Percentiles rank a stretch among this genome's conserved stretches.
phyloP scores from a whole-genome alignment of 2,888 invertebrate genomes.

The Noctua pronuba region DNA sequence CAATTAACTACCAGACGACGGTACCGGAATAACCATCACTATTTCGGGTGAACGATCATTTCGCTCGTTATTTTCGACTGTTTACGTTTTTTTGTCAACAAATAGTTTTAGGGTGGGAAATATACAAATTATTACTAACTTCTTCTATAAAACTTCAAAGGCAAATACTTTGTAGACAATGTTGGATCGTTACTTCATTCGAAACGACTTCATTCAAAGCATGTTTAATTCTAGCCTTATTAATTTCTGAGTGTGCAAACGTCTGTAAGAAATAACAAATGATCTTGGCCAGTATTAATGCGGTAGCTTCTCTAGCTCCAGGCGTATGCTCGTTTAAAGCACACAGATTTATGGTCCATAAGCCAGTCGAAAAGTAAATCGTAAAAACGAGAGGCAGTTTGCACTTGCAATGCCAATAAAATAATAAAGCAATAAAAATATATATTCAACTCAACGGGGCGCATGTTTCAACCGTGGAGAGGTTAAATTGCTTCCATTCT shows the following conservation, averaged over 20 bases:
- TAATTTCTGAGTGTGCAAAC: slow-evolving; percentile 61
- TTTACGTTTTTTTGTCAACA: slow-evolving; percentile 83
- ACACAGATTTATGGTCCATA: slow-evolving; percentile 80
- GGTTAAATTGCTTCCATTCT: slow-evolving; percentile 80
- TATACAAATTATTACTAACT: slow-evolving; percentile 75
- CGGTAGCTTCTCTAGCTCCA: slow-evolving; percentile 78
- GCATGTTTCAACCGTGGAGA: slow-evolving; percentile 77
- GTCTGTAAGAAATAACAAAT: slow-evolving; percentile 79
- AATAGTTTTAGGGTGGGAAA: slow-evolving; percentile 70
- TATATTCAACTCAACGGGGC: slow-evolving; percentile 79
- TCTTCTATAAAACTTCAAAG: slow-evolving; percentile 76
- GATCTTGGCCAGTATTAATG: slow-evolving; percentile 81
- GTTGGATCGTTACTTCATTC: slow-evolving; percentile 70
- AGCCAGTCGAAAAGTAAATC: slow-evolving; percentile 84
- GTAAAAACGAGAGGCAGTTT: slow-evolving; percentile 85
- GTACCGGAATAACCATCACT: slow-evolving; percentile 84
- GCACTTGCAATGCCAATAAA: slow-evolving; percentile 84
- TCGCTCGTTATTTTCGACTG: slow-evolving; percentile 84
- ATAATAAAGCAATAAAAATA: slow-evolving; percentile 86
- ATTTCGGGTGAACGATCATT: slow-evolving; percentile 85
- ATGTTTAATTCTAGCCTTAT: slow-evolving; percentile 70
- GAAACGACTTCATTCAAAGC: slow-evolving; percentile 74
- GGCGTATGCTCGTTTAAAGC: slow-evolving; percentile 81
- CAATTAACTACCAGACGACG: slow-evolving; percentile 86
- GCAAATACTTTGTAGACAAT: slow-evolving; percentile 64